Base-by-base conservation (phyloP, 2,888 invertebrate genomes). In the Gerris lacustris region DNA sequence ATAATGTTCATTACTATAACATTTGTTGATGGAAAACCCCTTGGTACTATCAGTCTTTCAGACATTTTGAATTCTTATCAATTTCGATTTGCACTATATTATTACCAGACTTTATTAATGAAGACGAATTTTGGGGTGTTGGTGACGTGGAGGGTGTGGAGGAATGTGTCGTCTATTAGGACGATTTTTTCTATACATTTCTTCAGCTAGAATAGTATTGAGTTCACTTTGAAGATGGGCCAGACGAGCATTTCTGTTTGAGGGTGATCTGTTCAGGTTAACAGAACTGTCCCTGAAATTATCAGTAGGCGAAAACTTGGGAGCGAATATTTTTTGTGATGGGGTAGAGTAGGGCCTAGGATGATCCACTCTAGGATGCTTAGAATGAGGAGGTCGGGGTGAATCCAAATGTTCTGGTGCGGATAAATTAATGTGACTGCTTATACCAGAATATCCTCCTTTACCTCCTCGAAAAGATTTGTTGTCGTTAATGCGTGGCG, bases 181-280 rank as follows among this genome's bases (percentile, higher is more conserved):
- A 5, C 71, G 73, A 62, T 74, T 74, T 67, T 74, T 74, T 66
- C 72, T 67, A 44, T 69, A 70, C 71, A 74, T 72, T 55, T 74
- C 74, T 63, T 74, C 72, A 31, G 74, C 74, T 7, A 74, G 71
- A 66, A 74, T 73, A 45, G 71, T 64, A 67, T 74, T 74, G 15
- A 74, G 70, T 45, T 73, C 67, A 17, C 70, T 70, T 45, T 72
- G 70, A 11, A 72, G 70, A 11, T 71, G 67, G 17, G 67, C 64
- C 2, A 64, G 17, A 31, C 64, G 64, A 64, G 64, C 64, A 17
- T 31, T 64, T 17, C 70, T 62, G 44, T 44, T 69, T 43, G 63
- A 43, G 15, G 66, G 47, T 9, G 68, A 64, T 11, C 55, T 9
- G 11, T 55, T 55, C 55, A 55, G 9, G 15, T 9, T 9, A 55